These are phyloP conservation scores for Craterocephalus amniculus DNA, from an alignment of 2,797 vertebrate genomes.

Conservation along the genomic window DNA sequence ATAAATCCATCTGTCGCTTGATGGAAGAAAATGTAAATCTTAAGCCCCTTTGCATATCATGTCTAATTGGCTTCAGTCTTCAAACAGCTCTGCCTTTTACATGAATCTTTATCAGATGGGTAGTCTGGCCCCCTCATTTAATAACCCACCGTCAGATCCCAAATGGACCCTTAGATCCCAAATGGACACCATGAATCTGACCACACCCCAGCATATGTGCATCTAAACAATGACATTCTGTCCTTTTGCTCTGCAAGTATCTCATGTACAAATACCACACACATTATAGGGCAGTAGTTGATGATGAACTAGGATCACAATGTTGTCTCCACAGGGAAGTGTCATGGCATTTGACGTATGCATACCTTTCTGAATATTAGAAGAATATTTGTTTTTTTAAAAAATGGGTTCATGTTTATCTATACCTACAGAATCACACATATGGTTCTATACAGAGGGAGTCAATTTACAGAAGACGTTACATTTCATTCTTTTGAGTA, in stretches of 20 bases:
- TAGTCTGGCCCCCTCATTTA: slow-evolving; percentile 53
- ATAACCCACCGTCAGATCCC: slow-evolving; percentile 44
- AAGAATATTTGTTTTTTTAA: no score
- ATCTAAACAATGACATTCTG: slow-evolving; percentile 25
- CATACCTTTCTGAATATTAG: background rate
- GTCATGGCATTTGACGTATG: background rate
- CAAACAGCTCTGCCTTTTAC: slow-evolving; percentile 70
- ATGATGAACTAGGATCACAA: background rate
- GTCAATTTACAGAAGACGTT: no score
- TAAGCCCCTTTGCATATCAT: slow-evolving; percentile 70
- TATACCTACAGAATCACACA: background rate
- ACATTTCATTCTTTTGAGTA: no score
- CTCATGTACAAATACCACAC: background rate
- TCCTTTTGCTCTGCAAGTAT: slow-evolving; percentile 7
- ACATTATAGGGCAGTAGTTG: background rate
- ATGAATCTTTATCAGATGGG: slow-evolving; percentile 66
- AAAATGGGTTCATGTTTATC: background rate
- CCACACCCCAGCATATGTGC: slow-evolving; percentile 10
- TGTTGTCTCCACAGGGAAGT: background rate
- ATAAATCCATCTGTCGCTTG: slow-evolving; percentile 80
- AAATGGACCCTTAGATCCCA: slow-evolving; percentile 47
- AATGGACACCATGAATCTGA: slow-evolving; percentile 36
- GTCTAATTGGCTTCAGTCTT: slow-evolving; percentile 74
- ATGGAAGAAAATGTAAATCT: slow-evolving; percentile 80
- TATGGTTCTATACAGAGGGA: background rate